Base-by-base conservation (phyloP, 2,888 invertebrate genomes). In the Galerucella nymphaeae region DNA sequence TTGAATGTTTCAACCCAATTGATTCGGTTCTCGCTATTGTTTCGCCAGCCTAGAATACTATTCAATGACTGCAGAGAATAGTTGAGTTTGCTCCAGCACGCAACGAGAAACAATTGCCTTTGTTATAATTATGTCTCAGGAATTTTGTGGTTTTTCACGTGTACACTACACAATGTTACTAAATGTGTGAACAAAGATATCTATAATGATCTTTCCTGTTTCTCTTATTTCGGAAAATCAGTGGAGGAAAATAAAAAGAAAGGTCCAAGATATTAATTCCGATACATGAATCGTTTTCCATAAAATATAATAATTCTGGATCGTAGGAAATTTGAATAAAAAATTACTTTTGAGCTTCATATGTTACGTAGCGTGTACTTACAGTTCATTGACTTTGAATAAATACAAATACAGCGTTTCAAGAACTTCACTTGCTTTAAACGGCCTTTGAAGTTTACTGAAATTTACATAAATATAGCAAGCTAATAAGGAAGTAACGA, bases 61-160 rank as follows among this genome's bases (percentile, higher is more conserved):
- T 70, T 63, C 63, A 57, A 55, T 55, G 58, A 48, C 58, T 68
- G 62, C 50, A 72, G 72, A 58, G 66, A 71, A 66, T 61, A 66
- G 61, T 61, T 14, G 41, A 45, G 63, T 57, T 63, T 64, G 57
- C 55, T 45, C 55, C 16, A 13, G 70, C 75, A 75, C 75, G 75
- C 75, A 75, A 75, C 64, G 59, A 66, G 73, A 72, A 75, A 74
- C 75, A 75, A 75, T 70, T 70, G 70, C 63, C 63, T 70, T 70
- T 63, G 70, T 63, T 70, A 57, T 45, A n/a, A n/a, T n/a, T n/a
- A 64, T 55, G 57, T 57, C 70, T 57, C 10, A 63, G 45, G 63
- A 57, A 63, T 57, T 70, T 70, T 45, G 23, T 42, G 23, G 63
- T 57, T 70, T 70, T 64, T 57, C 30, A 45, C 63, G 64, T 57